Evolutionary conservation across 2,888 invertebrate species (phyloP), one percentile per base, ranked within the genome.

Genomic region (Microdon myrmicae): DNA sequence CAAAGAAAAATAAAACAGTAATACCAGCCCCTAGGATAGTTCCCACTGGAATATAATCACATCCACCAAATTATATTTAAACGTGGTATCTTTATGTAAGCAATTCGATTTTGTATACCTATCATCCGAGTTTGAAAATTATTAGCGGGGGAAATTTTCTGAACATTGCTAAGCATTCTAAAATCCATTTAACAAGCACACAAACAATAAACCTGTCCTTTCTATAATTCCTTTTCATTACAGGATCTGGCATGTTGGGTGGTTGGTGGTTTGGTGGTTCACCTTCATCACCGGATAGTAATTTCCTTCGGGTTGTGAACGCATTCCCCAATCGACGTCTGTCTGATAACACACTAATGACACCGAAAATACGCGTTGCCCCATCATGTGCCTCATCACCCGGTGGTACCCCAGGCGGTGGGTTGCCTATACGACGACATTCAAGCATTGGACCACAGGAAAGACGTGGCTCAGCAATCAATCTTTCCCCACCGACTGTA

Each of bases 401-500:
- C 1, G 89, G 89, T 3, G 68, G 85, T 77, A 67, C 85, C 79
- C 89, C 91, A 4, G 88, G 87, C 51, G 84, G 88, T 19, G 91
- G 91, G 1, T 81, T 94, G 58, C 94, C 94, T 9, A 89, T 90
- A 22, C 86, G 94, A 43, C 87, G 94, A 14, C 95, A 95, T 79
- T 94, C 94, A 49, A 93, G 92, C 80, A 94, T 93, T 71, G 94
- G 93, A 13, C 92, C 94, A 0, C 93, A 94, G 75, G 93, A 94
- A 76, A 86, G 93, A 67, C 87, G 92, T 44, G 89, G 89, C 49
- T 92, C 92, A 8, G 88, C 89, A 60, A 88, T 90, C 69, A 92
- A 93, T 82, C 83, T 93, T 60, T 93, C 93, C 60, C 93, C 93
- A 69, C 92, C 93, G 70, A 90, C 92, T 84, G 94, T 94, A 87